phyloP scores from a whole-genome alignment of 2,888 invertebrate species.

The Tupiocoris notatus region DNA sequence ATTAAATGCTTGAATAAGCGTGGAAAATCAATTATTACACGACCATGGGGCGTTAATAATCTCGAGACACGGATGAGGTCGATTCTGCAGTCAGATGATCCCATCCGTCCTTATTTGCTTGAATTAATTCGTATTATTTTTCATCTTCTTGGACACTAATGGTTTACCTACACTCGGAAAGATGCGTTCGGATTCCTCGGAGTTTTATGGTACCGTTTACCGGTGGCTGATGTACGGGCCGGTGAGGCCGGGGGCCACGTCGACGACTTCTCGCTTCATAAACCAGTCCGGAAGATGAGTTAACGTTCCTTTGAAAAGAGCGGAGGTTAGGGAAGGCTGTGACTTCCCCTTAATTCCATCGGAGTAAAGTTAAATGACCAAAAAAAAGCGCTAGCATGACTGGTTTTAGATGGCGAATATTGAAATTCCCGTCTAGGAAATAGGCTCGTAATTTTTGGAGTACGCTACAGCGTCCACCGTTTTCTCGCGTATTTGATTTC shows the following conservation, averaged over 20 bases:
- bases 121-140: constrained; percentile 37
- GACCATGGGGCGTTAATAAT: background rate
- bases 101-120: constrained; percentile 32
- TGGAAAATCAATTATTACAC: background rate
- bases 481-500: too few species aligned
- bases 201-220: constrained; percentile 34
- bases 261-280: background rate
- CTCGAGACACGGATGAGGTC: background rate
- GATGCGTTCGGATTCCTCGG: constrained; percentile 31
- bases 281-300: background rate
- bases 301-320: background rate
- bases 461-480: too few species aligned
- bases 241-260: background rate
- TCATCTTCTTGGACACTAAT: constrained; percentile 29
- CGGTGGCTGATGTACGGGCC: background rate
- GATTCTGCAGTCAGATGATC: background rate
- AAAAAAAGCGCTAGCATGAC: too few species aligned
- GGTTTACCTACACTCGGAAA: constrained; percentile 18
- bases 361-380: too few species aligned
- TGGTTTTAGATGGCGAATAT: too few species aligned
- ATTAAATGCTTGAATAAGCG: background rate
- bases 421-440: too few species aligned
- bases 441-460: too few species aligned
- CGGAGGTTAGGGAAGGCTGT: background rate
- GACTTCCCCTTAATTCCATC: too few species aligned